Evolutionary conservation across 2,888 invertebrate genomes (phyloP).

Genomic region (Nudaria mundana): DNA sequence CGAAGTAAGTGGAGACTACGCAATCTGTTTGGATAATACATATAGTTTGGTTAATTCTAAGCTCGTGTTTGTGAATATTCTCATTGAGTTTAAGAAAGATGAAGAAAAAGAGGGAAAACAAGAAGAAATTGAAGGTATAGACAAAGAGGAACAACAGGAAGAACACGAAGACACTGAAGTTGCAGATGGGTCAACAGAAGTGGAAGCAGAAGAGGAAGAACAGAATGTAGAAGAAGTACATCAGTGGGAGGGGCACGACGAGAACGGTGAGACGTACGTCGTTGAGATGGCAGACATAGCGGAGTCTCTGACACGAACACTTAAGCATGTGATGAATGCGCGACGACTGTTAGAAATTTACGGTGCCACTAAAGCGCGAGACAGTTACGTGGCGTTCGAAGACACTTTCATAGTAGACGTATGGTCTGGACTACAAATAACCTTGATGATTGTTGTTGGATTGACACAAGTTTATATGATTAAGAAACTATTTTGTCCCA

Average conservation of each 20-base stretch:
- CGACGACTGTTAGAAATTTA: conserved; percentile 85
- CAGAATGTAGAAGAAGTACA: conserved; percentile 56
- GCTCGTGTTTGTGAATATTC: conserved; percentile 89
- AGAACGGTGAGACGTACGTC: conserved; percentile 49
- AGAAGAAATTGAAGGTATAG: conserved; percentile 40
- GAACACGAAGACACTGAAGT: conserved; percentile 47
- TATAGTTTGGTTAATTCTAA: conserved; percentile 91
- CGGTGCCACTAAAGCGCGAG: conserved; percentile 89
- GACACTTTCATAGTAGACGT: conserved; percentile 90
- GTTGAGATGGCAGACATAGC: conserved; percentile 79
- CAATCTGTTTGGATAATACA: conserved; percentile 93
- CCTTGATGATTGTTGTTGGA: conserved; percentile 87
- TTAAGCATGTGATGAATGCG: conserved; percentile 82
- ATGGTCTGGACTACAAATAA: conserved; percentile 88
- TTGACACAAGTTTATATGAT: conserved; percentile 89
- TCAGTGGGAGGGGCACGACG: conserved; percentile 56
- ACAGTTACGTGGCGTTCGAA: conserved; percentile 89
- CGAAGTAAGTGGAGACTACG: conserved; percentile 85
- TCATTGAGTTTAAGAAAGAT: conserved; percentile 82
- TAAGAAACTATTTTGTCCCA: conserved; percentile 72
- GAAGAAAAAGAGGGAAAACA: conserved; percentile 36
- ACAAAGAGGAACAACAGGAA: conserved; percentile 43
- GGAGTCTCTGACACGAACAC: conserved; percentile 83
- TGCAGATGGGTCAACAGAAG: conserved; percentile 24
- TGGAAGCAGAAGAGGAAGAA: conserved; percentile 44